A percentile compares a stretch with the other conserved stretches of the same genome.
These are phyloP conservation scores for Cynopterus brachyotis DNA, from an alignment of 2,113 vertebrate species.

Conservation along the genomic window DNA sequence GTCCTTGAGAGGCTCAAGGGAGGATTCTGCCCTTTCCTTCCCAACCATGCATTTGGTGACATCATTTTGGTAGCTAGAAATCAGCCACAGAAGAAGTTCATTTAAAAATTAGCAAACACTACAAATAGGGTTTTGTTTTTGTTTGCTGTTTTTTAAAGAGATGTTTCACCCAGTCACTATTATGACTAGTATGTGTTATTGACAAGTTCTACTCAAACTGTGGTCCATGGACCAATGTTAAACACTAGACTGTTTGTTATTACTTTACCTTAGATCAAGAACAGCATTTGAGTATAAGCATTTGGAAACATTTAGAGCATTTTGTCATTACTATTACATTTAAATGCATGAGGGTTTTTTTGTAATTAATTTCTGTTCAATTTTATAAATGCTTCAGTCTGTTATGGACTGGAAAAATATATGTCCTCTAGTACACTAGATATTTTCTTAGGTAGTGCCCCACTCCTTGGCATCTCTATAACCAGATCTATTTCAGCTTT, in stretches of 20 bases:
- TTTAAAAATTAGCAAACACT: neutral
- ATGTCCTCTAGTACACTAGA: neutral
- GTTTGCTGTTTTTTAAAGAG: neutral
- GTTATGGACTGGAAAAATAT: neutral
- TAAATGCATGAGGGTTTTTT: neutral
- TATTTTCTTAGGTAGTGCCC: neutral
- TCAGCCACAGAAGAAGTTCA: neutral
- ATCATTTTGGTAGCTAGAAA: neutral
- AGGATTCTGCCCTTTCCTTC: neutral
- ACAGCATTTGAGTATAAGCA: neutral
- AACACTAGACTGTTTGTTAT: neutral
- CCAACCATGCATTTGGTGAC: neutral
- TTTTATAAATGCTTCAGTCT: neutral
- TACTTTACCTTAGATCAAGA: neutral
- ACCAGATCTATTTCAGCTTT: conserved; percentile 54
- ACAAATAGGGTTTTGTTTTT: neutral
- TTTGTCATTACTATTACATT: neutral
- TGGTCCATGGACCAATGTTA: neutral
- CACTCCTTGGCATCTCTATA: conserved; percentile 11
- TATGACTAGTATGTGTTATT: neutral
- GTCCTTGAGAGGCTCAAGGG: neutral
- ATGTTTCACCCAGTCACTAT: neutral
- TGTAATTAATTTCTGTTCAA: neutral
- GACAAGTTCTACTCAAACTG: neutral
- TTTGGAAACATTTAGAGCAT: neutral